These are phyloP conservation scores for Tetanocera ferruginea DNA, from an alignment of 2,888 invertebrate species.

Conservation along the genomic window DNA sequence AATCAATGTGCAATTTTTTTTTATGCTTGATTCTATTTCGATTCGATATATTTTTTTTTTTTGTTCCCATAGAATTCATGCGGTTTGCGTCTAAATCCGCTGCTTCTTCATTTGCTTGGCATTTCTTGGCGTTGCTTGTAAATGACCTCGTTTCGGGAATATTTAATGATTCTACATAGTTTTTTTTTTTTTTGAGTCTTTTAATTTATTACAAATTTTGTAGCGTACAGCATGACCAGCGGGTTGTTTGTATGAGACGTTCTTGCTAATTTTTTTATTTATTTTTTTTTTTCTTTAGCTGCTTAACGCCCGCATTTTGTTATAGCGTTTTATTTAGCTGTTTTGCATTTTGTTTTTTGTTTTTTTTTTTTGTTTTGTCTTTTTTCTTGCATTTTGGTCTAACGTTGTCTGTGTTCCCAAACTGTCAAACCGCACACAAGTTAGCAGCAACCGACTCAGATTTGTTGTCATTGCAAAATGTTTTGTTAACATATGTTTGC, in stretches of 20 bases:
- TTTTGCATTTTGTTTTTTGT: not conserved
- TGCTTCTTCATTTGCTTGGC: too few species aligned
- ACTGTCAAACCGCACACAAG: constrained; percentile 2
- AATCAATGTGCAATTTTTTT: not conserved
- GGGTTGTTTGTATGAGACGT: not conserved
- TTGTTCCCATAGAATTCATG: not conserved
- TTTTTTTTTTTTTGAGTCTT: not conserved
- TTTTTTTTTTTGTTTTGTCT: not conserved
- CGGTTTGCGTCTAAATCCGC: too few species aligned
- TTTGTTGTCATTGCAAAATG: not conserved
- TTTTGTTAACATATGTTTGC: constrained; percentile 14
- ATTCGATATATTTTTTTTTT: not conserved
- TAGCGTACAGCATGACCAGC: not conserved
- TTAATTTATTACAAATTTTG: not conserved
- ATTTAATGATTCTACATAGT: not conserved
- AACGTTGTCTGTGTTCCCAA: constrained; percentile 1
- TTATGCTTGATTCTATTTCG: not conserved
- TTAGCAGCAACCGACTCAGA: not conserved
- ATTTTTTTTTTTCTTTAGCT: not conserved
- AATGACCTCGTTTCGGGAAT: not conserved
- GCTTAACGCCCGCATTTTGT: not conserved
- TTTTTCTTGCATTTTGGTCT: not conserved
- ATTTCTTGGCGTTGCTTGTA: not conserved
- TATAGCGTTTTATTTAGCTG: not conserved
- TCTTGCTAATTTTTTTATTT: not conserved